Evolutionary conservation across 2,888 invertebrate genomes (phyloP).

Genomic region (Leptopilina drosophilae): DNA sequence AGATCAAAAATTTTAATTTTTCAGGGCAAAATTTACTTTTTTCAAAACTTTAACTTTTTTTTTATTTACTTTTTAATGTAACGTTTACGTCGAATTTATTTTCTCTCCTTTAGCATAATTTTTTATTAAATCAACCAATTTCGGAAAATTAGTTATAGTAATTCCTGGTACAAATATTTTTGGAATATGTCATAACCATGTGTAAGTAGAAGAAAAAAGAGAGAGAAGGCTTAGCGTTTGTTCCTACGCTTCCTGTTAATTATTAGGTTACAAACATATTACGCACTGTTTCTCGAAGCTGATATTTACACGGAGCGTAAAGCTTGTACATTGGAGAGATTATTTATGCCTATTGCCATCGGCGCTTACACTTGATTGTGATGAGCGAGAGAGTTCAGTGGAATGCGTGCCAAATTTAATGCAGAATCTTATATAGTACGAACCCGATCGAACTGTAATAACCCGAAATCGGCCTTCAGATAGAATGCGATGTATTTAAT

Average conservation of each 20-base stretch:
- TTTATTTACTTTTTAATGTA: too few species aligned
- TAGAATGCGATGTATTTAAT: slow-evolving; percentile 32
- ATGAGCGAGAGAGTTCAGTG: background rate
- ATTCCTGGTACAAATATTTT: too few species aligned
- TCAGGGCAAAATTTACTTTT: too few species aligned
- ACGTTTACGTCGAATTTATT: too few species aligned
- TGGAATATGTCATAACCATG: background rate
- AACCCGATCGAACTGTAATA: slow-evolving; percentile 28
- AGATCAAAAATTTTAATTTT: too few species aligned
- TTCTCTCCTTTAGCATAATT: too few species aligned
- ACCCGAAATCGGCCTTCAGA: slow-evolving; percentile 30
- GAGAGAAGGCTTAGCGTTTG: slow-evolving; percentile 9
- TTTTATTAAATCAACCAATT: too few species aligned
- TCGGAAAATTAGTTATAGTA: too few species aligned
- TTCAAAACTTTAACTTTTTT: too few species aligned
- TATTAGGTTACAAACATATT: slow-evolving; percentile 37
- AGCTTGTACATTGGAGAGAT: slow-evolving; percentile 34
- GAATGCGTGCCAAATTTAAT: slow-evolving; percentile 37
- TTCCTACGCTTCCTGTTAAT: slow-evolving; percentile 28
- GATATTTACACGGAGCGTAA: slow-evolving; percentile 34
- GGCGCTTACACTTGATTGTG: slow-evolving; percentile 14
- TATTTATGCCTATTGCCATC: slow-evolving; percentile 39
- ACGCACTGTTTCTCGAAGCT: slow-evolving; percentile 33
- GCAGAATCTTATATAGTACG: slow-evolving; percentile 17
- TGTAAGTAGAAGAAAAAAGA: background rate